Base-by-base conservation (phyloP, 1,140 invertebrate species). In the Bombus fervidus region DNA sequence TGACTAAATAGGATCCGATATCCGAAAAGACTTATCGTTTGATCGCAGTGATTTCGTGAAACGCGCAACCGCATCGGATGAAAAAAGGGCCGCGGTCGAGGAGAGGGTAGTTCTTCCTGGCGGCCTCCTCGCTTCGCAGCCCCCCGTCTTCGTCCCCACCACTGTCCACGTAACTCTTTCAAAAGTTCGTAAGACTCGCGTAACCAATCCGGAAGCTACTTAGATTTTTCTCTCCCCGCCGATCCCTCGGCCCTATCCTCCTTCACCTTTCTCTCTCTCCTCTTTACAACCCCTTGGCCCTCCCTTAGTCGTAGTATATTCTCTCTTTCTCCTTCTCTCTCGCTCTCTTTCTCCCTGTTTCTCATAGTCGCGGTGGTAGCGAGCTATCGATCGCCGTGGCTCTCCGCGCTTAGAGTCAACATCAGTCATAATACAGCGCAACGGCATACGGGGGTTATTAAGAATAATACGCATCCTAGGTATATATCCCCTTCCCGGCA, bases 381-480 rank as follows among this genome's bases (percentile, higher is more conserved):
- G 90, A 91, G 92, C 91, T 95, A 95, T 95, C 94, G 94, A 95
- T 95, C 94, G 94, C 89, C 85, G 83, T 80, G 72, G 85, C 84
- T 88, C 86, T 89, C 90, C 92, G 90, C 90, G 92, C 92, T 94
- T 91, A 93, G 92, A 95, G 93, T 95, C 94, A 95, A 95, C 95
- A 95, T 95, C 94, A 95, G 94, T 95, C 95, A 95, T 95, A 95
- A 95, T 95, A 95, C 92, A 93, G 92, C 89, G 92, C 93, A 94
- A 93, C 93, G 91, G 93, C 88, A 90, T 90, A 91, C 88, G 89
- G 92, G 93, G 94, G 93, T 95, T 95, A 95, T 95, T 95, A 95
- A 94, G 94, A 95, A 95, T 95, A 95, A 95, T 95, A 95, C 94
- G 94, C 94, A 94, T 94, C 94, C 94, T 95, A 94, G 93, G 92